Percentiles rank a stretch among this genome's conserved stretches.
Evolutionary conservation across 2,113 vertebrate species (phyloP).

Genomic region (Istiophorus platypterus): DNA sequence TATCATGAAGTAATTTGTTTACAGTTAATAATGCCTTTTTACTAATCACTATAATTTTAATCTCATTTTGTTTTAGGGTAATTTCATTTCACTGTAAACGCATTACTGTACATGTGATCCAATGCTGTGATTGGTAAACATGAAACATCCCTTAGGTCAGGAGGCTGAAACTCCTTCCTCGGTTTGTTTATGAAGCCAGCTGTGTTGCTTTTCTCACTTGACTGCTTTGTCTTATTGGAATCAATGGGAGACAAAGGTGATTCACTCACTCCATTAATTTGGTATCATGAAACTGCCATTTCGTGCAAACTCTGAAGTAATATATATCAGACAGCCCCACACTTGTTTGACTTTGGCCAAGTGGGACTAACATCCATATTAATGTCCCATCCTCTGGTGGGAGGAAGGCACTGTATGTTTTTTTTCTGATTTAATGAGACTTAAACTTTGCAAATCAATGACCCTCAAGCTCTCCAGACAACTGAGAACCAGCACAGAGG

Average conservation of each 20-base stretch:
- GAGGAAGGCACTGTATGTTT: constrained; percentile 25
- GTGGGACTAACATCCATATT: constrained; percentile 24
- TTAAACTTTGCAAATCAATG: constrained; percentile 61
- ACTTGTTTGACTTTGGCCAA: constrained; percentile 52
- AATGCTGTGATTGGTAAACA: constrained; percentile 40
- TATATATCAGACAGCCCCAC: constrained; percentile 52
- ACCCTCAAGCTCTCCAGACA: constrained; percentile 6
- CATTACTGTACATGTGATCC: constrained; percentile 33
- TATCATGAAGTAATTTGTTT: neutral
- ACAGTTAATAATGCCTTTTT: neutral
- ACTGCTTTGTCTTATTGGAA: constrained; percentile 82
- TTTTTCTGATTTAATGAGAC: constrained; percentile 52
- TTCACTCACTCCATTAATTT: constrained; percentile 82
- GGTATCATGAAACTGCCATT: constrained; percentile 68
- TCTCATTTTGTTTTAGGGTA: neutral
- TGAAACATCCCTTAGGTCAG: constrained; percentile 52
- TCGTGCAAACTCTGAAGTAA: constrained; percentile 56
- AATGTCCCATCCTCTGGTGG: constrained; percentile 29
- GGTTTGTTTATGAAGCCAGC: constrained; percentile 69
- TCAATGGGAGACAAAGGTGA: constrained; percentile 77
- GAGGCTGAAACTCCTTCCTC: constrained; percentile 59
- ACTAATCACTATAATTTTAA: neutral
- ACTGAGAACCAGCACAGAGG: constrained; percentile 34
- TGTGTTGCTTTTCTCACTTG: constrained; percentile 75
- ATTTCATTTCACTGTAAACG: constrained; percentile 10